Percentiles rank a stretch among this genome's conserved stretches.
phyloP scores from a whole-genome alignment of 2,113 vertebrate genomes.

The Notarius lentiginosus region DNA sequence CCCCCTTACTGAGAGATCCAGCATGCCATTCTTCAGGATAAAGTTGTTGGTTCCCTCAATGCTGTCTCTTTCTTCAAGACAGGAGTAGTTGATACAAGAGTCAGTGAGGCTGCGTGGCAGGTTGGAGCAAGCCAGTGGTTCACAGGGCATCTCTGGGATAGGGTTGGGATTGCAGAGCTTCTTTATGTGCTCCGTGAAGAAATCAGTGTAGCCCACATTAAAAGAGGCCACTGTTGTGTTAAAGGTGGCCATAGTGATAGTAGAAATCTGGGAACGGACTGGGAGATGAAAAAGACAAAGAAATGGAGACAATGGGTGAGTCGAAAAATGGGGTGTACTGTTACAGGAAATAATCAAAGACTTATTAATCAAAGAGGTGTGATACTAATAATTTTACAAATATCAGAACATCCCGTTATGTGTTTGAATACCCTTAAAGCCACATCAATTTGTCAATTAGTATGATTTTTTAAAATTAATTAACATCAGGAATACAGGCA shows the following conservation, averaged over 20 bases:
- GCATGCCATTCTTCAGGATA: constrained; percentile 97
- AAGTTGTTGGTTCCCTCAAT: constrained; percentile 97
- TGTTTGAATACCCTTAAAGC: neutral
- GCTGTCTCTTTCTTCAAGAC: constrained; percentile 91
- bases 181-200: constrained; percentile 98
- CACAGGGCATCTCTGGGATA: constrained; percentile 86
- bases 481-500: neutral
- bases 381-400: neutral
- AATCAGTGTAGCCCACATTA: constrained; percentile 96
- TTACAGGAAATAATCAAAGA: neutral
- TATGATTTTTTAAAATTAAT: neutral
- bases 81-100: constrained; percentile 99
- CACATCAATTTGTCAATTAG: neutral
- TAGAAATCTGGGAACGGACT: constrained; percentile 98
- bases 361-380: neutral
- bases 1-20: constrained; percentile 89
- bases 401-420: neutral
- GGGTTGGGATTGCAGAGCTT: constrained; percentile 92
- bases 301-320: neutral
- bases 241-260: constrained; percentile 98
- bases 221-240: constrained; percentile 97
- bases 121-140: constrained; percentile 92
- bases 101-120: constrained; percentile 95
- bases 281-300: constrained; percentile 27
- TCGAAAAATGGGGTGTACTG: neutral